phyloP scores from a whole-genome alignment of 2,797 vertebrate genomes.

The Falco berigora region DNA sequence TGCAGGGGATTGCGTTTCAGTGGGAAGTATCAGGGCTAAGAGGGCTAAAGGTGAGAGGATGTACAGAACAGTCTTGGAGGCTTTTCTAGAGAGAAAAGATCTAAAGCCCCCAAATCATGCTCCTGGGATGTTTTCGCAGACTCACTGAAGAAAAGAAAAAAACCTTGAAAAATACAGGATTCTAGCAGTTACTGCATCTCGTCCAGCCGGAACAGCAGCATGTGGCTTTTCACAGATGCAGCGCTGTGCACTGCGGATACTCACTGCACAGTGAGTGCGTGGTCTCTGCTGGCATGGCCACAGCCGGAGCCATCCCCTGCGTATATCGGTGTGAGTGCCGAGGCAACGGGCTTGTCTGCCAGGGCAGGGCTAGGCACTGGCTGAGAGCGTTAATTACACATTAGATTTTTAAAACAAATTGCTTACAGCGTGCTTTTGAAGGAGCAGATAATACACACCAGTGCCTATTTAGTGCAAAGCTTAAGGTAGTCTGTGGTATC shows the following conservation, averaged over 20 bases:
- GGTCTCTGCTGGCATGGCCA: not conserved
- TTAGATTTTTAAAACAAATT: not conserved
- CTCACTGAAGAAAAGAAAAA: not conserved
- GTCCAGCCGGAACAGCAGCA: not conserved
- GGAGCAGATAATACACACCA: not conserved
- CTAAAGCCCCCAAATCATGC: not conserved
- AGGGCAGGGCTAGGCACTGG: not conserved
- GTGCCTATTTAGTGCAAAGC: not conserved
- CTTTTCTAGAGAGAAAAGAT: not conserved
- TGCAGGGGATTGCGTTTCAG: rapidly evolving
- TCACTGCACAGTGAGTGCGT: rapidly evolving
- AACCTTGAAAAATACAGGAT: not conserved
- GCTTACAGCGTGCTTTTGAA: not conserved
- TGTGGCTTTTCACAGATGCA: not conserved
- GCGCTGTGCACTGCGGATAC: not conserved
- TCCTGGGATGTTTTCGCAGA: not conserved
- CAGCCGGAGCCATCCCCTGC: not conserved
- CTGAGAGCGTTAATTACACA: not conserved
- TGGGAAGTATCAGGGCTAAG: not conserved
- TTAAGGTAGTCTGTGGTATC: not conserved
- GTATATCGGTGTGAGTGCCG: rapidly evolving
- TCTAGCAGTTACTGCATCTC: not conserved
- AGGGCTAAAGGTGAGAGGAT: not conserved
- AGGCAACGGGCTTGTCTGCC: not conserved
- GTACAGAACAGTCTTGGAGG: not conserved